phyloP scores from a whole-genome alignment of 1,140 invertebrate species.

The Caerostris extrusa region DNA sequence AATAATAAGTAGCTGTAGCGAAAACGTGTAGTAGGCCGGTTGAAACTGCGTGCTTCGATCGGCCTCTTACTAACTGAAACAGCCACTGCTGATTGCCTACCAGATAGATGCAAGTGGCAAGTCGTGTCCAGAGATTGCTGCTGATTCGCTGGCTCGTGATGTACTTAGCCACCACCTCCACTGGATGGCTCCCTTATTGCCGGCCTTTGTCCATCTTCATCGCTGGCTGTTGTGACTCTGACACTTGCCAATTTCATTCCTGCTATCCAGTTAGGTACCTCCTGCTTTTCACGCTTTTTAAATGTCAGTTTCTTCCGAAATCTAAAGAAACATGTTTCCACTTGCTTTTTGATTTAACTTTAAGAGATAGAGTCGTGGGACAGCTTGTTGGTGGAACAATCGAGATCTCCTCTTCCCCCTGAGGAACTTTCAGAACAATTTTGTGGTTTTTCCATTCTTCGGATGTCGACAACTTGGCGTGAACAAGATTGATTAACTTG shows the following conservation, averaged over 20 bases:
- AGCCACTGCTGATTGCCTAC: constrained; percentile 72
- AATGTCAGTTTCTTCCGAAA: constrained; percentile 35
- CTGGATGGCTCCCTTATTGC: constrained; percentile 40
- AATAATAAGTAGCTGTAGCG: constrained; percentile 77
- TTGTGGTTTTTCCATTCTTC: background rate
- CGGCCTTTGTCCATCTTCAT: constrained; percentile 69
- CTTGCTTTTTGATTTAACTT: background rate
- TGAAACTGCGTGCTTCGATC: constrained; percentile 68
- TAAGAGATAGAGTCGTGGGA: constrained; percentile 17
- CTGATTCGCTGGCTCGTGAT: constrained; percentile 74
- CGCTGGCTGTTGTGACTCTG: constrained; percentile 38
- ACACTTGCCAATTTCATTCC: constrained; percentile 48
- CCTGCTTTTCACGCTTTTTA: constrained; percentile 59
- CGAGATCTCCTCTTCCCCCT: background rate
- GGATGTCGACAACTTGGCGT: constrained; percentile 21
- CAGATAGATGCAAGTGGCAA: constrained; percentile 76
- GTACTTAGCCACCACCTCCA: constrained; percentile 74
- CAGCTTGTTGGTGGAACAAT: background rate
- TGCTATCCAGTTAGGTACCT: background rate
- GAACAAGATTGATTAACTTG: constrained; percentile 35
- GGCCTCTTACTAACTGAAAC: constrained; percentile 75
- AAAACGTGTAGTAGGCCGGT: constrained; percentile 74
- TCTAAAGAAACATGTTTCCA: background rate
- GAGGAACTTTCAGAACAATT: background rate
- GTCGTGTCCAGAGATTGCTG: constrained; percentile 71